A percentile compares a stretch with the other conserved stretches of the same genome.
Conservation (phyloP, 2,888 invertebrate genomes). For the Cheilosia variabilis region DNA sequence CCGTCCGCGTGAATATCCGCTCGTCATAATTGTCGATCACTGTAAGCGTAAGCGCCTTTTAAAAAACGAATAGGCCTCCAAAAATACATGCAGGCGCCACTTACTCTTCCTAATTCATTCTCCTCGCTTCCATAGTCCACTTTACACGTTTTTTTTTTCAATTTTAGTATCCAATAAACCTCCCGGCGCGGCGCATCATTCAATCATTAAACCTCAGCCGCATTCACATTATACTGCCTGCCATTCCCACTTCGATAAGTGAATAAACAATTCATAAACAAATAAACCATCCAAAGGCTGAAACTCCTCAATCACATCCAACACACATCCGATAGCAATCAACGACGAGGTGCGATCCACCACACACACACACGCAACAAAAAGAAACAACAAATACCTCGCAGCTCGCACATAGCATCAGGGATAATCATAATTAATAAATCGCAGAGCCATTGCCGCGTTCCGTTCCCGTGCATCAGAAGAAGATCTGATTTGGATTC, state of each 20-base stretch:
- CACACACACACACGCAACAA: conserved; percentile 20
- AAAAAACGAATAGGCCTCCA: no score
- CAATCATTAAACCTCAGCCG: conserved; percentile 28
- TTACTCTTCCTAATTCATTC: no score
- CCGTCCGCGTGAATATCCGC: no score
- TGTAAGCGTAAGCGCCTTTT: no score
- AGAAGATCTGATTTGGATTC: conserved; percentile 31
- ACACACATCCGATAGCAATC: conserved; percentile 70
- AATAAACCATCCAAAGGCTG: conserved; percentile 55
- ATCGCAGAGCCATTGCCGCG: conserved; percentile 53
- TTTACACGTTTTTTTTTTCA: not conserved
- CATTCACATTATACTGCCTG: not conserved
- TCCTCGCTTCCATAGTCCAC: no score
- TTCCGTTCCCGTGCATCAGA: conserved; percentile 24
- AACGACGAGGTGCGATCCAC: conserved; percentile 73
- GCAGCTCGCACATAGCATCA: conserved; percentile 24
- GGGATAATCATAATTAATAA: conserved; percentile 76
- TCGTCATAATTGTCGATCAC: no score
- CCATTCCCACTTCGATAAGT: conserved; percentile 66
- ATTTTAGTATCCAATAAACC: conserved; percentile 40
- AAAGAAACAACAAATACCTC: conserved; percentile 23
- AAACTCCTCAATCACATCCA: conserved; percentile 47
- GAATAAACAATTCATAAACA: conserved; percentile 71
- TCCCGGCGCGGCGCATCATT: conserved; percentile 28
- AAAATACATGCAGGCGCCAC: no score